Evolutionary conservation across 2,113 vertebrate genomes (phyloP).

Genomic region (Scalopus aquaticus): DNA sequence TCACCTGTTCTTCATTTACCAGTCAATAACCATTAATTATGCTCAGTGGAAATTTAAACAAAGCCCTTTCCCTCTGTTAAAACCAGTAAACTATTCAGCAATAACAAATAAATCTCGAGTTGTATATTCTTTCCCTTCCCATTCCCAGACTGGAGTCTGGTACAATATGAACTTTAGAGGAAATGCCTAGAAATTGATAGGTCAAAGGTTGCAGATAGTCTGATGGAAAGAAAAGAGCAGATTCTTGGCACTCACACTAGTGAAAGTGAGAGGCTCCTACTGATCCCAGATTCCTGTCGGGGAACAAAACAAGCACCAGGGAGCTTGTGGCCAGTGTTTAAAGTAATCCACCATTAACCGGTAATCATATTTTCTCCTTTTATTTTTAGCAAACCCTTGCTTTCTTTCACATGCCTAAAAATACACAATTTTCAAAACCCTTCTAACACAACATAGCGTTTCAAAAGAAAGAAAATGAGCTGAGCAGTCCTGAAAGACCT

Average conservation of each 20-base stretch:
- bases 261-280: conserved; percentile 54
- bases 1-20: conserved; percentile 93
- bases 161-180: conserved; percentile 85
- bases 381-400: background rate
- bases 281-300: conserved; percentile 29
- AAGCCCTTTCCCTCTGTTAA: conserved; percentile 85
- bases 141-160: conserved; percentile 79
- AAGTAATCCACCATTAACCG: background rate
- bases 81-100: conserved; percentile 87
- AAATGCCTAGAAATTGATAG: conserved; percentile 90
- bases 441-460: conserved; percentile 24
- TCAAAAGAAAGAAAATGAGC: conserved; percentile 37
- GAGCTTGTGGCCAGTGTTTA: background rate
- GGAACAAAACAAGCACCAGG: background rate
- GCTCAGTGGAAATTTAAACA: conserved; percentile 88
- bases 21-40: conserved; percentile 91
- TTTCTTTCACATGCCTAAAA: conserved; percentile 21
- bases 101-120: conserved; percentile 87
- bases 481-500: conserved; percentile 47
- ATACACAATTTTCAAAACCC: background rate
- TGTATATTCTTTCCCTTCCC: conserved; percentile 75
- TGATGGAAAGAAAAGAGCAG: conserved; percentile 72
- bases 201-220: conserved; percentile 86
- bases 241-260: conserved; percentile 69
- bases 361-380: background rate